Evolutionary conservation across 2,888 invertebrate species (phyloP).

Genomic region (Cistogaster globosa): DNA sequence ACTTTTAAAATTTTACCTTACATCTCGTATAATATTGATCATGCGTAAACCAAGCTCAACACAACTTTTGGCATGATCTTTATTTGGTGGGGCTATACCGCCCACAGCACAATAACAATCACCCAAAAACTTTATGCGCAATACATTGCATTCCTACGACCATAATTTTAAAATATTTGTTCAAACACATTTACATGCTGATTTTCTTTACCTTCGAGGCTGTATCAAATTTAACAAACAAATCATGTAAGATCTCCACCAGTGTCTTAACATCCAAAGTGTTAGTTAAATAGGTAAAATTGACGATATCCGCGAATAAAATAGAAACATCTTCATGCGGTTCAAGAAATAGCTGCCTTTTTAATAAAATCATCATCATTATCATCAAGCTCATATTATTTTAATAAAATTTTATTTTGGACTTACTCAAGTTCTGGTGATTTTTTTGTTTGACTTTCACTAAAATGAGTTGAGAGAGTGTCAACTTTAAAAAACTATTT

Average conservation of each 20-base stretch:
- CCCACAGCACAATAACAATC: slow-evolving; percentile 97
- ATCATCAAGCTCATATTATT: not conserved
- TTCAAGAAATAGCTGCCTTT: slow-evolving; percentile 93
- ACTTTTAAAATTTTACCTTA: slow-evolving; percentile 84
- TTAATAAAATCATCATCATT: slow-evolving; percentile 16
- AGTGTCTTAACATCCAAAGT: slow-evolving; percentile 91
- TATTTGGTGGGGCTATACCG: slow-evolving; percentile 90
- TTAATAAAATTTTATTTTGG: not conserved
- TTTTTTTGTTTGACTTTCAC: slow-evolving; percentile 69
- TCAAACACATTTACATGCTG: too few relatives aligned
- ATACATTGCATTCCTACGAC: slow-evolving; percentile 87
- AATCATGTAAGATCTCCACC: slow-evolving; percentile 94
- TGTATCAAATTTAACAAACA: slow-evolving; percentile 95
- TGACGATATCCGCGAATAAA: slow-evolving; percentile 96
- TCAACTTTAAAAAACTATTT: too few relatives aligned
- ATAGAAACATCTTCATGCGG: slow-evolving; percentile 94
- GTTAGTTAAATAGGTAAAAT: slow-evolving; percentile 91
- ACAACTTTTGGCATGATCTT: slow-evolving; percentile 94
- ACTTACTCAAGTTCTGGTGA: slow-evolving; percentile 81
- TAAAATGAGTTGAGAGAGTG: slow-evolving; percentile 16
- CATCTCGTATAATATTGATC: slow-evolving; percentile 92
- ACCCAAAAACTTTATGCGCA: slow-evolving; percentile 95
- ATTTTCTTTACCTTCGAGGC: slow-evolving; percentile 88
- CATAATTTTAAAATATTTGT: too few relatives aligned
- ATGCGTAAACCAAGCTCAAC: slow-evolving; percentile 95